Base-by-base conservation (phyloP, 2,888 invertebrate genomes). In the Myopa testacea region DNA sequence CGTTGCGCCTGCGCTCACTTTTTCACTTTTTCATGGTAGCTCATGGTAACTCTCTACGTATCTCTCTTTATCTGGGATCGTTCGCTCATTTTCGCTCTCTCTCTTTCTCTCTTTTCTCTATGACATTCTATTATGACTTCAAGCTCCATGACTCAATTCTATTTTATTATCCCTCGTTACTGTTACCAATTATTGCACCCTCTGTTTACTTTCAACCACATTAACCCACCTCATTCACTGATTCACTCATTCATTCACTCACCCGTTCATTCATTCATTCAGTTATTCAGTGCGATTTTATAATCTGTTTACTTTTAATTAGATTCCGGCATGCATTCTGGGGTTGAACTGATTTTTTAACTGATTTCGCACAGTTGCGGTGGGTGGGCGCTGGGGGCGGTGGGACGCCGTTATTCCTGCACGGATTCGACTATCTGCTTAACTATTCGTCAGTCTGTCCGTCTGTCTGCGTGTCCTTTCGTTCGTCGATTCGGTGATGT, bases 241-340 rank as follows among this genome's bases (percentile, higher is more conserved):
- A 26, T 26, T 26, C 26, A 26, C 26, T 26, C 26, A 26, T 26
- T 26, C 26, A 26, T 34, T 65, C 14, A 7, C 65, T 38, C 65
- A 14, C 16, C 10, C 37, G 8, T 70, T 26, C 70, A 71, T 50
- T 72, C 68, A 8, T 69, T 60, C 14, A 71, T 38, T 19, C 26
- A 34, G 50, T 63, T 50, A 60, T 63, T 16, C 52, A 52, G 10
- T 38, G 63, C 63, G 58, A 73, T 72, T 71, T 71, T 73, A 70
- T 78, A 58, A 73, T 76, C 69, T 86, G 85, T 86, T 86, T 85
- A 85, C 86, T 86, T 86, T 86, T 86, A 86, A 86, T 86, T 86
- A 86, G 86, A 85, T 86, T 85, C 84, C 85, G 85, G 86, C 83
- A 75, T 72, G 74, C 62, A 34, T 78, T 73, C 76, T 72, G 50